Base-by-base conservation (phyloP, 64 coral and sea anemone genomes). In the Stichodactyla mertensii region DNA sequence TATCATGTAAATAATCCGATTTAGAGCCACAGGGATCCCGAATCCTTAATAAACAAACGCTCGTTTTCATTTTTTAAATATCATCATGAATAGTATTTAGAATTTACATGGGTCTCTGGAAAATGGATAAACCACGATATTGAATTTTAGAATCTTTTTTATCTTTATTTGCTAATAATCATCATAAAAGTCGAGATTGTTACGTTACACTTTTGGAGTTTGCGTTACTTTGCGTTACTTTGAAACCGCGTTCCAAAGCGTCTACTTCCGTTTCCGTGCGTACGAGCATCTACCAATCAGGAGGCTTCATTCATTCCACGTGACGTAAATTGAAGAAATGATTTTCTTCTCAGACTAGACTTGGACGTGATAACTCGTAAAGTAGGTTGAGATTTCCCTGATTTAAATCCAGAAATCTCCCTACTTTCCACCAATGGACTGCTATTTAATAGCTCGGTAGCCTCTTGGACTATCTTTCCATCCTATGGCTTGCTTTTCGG, bases 331-430 rank as follows among this genome's bases (percentile, higher is more conserved):
- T 16, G 52, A 55, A 81, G 51, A 53, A 19, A 71, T 45, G 62
- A 20, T 6, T 66, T 62, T 62, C 60, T 81, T 19, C 18, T 16
- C 24, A 18, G 15, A 81, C n/a, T 6, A 81, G 53, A 81, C 78
- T 52, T 81, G 78, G 54, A 55, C 53, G 22, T 6, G 62, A 66
- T n/a, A 52, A 81, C 4, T 81, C 26, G 45, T 18, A 5, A 19
- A 36, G 24, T 74, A 31, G 69, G 69, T 74, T 14, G 78, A 81
- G 78, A 81, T 81, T 81, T 81, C 78, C 78, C 52, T 53, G 52
- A 20, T 53, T 81, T 81, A 55, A 81, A 55, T 7, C 77, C 18
- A 55, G 78, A 81, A 81, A 81, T 81, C 78, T 81, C 78, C 78
- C 78, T 81, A 36, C 19, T 2, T 5, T 6, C 4, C 78, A 81